Base-by-base conservation (phyloP, 2,797 vertebrate genomes). In the Echiichthys vipera region DNA sequence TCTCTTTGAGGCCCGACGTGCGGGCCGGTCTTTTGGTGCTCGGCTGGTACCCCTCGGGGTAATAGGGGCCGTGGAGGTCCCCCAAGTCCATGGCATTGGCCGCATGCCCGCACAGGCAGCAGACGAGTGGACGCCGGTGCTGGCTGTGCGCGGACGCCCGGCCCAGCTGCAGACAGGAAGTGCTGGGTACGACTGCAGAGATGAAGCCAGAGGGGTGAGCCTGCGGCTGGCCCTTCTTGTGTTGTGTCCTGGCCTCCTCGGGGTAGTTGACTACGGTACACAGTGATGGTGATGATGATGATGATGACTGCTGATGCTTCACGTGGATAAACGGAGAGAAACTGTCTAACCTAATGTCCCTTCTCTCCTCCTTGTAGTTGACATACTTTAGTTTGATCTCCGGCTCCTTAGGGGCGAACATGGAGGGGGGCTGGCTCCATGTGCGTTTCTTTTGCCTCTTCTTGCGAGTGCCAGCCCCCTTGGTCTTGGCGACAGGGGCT, bases 11-110 rank as follows among this genome's bases (percentile, higher is more conserved):
- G 36, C 69, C 78, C 0, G 83, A 76, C 5, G 3, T 27, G 49
- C 65, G 58, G 14, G 79, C 55, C 11, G 77, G 62, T 12, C 65
- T 71, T 85, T 93, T 94, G 51, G 78, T 40, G n/a, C 62, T 75
- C 0, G 83, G 82, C 72, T 65, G 89, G 82, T 91, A 90, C 2
- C 92, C 93, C 18, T 95, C 91, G 0, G 94, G 91, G 77, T 94
- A 95, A 62, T 95, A 96, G 0, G 95, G 95, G 2, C 95, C 95
- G 9, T 95, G 93, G 58, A 96, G 93, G 84, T 96, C 95, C 6
- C 95, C 95, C 70, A 95, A 37, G 83, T 95, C 94, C 71, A 93
- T 88, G 22, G 93, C 73, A 13, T 96, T 96, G 65, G 95, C 92
- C 0, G 95, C 84, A 20, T 65, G 78, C 0, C 94, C 90, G 1